These are phyloP conservation scores for Mesocricetus auratus DNA, from an alignment of 2,113 vertebrate genomes.

Conservation along the genomic window DNA sequence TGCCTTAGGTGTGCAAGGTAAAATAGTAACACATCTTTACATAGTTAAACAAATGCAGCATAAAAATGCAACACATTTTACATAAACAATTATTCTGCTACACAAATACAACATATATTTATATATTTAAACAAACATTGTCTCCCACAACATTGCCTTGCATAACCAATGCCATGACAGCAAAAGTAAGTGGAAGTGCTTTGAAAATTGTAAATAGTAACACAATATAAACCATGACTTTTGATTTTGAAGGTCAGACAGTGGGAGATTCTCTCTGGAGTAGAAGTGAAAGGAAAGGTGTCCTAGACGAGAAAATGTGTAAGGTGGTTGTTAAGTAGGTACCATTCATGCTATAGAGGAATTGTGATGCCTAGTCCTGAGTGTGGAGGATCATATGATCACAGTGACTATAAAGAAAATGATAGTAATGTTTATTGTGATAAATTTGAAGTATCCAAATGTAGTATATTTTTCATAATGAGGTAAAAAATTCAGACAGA, in stretches of 20 bases:
- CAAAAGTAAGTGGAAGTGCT: constrained; percentile 22
- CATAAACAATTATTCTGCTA: too few relatives aligned
- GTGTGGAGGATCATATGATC: not conserved
- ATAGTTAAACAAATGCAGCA: too few relatives aligned
- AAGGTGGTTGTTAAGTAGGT: not conserved
- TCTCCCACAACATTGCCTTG: not conserved
- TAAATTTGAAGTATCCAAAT: not conserved
- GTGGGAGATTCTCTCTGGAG: not conserved
- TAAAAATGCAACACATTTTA: too few relatives aligned
- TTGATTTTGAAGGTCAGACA: constrained; percentile 33
- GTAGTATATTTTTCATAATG: not conserved
- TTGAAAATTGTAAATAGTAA: constrained; percentile 26
- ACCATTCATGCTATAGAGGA: not conserved
- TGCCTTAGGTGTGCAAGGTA: too few relatives aligned
- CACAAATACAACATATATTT: too few relatives aligned
- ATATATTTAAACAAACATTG: too few relatives aligned
- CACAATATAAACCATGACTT: not conserved
- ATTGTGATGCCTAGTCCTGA: not conserved
- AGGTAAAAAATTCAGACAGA: not conserved
- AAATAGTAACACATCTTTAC: too few relatives aligned
- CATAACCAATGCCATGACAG: constrained; percentile 2
- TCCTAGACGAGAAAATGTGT: not conserved
- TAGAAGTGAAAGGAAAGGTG: not conserved
- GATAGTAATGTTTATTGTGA: not conserved
- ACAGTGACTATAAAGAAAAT: not conserved